Base-by-base conservation (phyloP, 1,140 invertebrate species). In the Drosophila equinoxialis region DNA sequence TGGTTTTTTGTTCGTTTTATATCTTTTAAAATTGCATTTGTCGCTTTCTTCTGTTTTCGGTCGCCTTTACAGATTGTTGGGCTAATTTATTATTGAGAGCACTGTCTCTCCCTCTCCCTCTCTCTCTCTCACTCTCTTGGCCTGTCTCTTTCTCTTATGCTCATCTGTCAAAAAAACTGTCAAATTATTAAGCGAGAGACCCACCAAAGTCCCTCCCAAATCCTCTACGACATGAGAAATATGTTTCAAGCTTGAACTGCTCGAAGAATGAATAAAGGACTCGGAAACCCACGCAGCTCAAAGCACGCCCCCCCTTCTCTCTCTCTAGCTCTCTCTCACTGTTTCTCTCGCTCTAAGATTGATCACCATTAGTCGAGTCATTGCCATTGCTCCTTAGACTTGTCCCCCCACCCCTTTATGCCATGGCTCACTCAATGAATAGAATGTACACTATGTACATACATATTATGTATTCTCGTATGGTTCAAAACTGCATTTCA, bases 91-190 rank as follows among this genome's bases (percentile, higher is more conserved):
- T 85, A 85, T 85, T 85, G 81, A 59, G 68, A 33, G 37, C 45
- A 51, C 37, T 63, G 51, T 26, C 37, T 39, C 37, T 37, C 7
- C 23, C 63, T 65, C 55, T 63, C 45, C 39, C 13, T 26, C 37
- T n/a, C 51, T 6, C 7, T 33, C 63, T 65, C 55, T 63, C 45
- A 39, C 13, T 23, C 51, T 23, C 51, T 30, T 30, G 30, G 0
- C 30, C 30, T 30, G 30, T 30, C 30, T 30, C 30, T 30, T 30
- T 26, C 33, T 13, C 13, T 60, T 64, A 57, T 69, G 69, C 77
- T 83, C 81, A 85, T 85, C 82, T 81, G 81, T 85, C 82, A 85
- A 78, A 71, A 55, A 75, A 78, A 71, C 81, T 85, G 81, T 85
- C 81, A 85, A 85, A 85, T 85, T 85, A 81, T 86, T 81, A 85